Conservation (phyloP, 2,888 invertebrate species). For the Euplexia lucipara region DNA sequence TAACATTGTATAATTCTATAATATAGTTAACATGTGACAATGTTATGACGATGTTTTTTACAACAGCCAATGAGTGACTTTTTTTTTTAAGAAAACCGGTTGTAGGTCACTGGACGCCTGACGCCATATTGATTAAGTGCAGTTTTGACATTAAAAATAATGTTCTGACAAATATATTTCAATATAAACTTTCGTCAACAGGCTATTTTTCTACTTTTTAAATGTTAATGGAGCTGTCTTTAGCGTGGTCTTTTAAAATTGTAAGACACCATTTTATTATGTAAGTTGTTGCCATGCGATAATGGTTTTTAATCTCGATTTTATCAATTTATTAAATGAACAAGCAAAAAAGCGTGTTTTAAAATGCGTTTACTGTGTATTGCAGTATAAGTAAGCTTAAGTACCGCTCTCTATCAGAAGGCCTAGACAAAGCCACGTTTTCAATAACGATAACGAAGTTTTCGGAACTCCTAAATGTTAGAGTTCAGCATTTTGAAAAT, state of each 20-base stretch:
- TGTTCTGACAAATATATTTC: slow-evolving; percentile 28
- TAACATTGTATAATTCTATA: slow-evolving; percentile 44
- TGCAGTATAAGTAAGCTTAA: background rate
- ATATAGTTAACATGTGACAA: slow-evolving; percentile 41
- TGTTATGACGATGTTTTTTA: slow-evolving; percentile 43
- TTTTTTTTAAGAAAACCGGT: slow-evolving; percentile 7
- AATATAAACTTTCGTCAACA: slow-evolving; percentile 10
- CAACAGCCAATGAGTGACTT: background rate
- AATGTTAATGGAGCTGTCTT: slow-evolving; percentile 22
- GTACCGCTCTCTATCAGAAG: no score
- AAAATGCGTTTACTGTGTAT: slow-evolving; percentile 1
- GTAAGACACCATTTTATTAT: background rate
- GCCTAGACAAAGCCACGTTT: no score
- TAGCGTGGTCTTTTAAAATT: slow-evolving; percentile 8
- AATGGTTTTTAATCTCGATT: background rate
- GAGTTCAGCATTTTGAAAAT: no score
- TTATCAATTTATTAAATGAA: background rate
- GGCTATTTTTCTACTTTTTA: background rate
- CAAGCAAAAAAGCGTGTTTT: background rate
- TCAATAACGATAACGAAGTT: no score
- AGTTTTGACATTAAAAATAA: slow-evolving; percentile 17
- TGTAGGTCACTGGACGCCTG: background rate
- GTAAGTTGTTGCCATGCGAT: background rate
- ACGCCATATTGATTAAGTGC: slow-evolving; percentile 12
- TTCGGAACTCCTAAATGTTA: no score